Conservation (phyloP, 2,113 vertebrate genomes). For the Vombatus ursinus region DNA sequence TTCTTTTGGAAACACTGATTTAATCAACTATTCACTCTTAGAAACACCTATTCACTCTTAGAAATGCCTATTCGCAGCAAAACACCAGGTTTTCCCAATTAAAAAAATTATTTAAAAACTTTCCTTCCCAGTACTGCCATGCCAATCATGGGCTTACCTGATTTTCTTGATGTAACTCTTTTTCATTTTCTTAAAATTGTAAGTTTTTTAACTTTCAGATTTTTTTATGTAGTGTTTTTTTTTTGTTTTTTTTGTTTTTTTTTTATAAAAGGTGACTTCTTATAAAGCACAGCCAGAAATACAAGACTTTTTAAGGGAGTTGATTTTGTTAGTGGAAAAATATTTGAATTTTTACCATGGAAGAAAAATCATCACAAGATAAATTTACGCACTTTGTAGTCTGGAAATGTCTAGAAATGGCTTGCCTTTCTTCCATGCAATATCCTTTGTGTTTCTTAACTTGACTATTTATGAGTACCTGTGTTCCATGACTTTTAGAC, state of each 20-base stretch:
- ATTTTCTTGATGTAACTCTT: not conserved
- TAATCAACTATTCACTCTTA: not conserved
- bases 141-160: not conserved
- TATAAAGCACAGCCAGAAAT: not conserved
- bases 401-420: not conserved
- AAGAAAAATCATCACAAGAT: not conserved
- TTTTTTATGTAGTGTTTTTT: not conserved
- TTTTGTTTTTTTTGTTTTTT: too few species aligned
- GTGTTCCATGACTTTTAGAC: not conserved
- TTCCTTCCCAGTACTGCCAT: not conserved
- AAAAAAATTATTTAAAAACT: not conserved
- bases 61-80: not conserved
- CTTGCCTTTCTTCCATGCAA: not conserved
- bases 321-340: constrained; percentile 20
- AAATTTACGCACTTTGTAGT: not conserved
- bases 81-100: not conserved
- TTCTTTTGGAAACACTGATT: too few species aligned
- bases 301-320: constrained; percentile 15
- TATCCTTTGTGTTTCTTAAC: not conserved
- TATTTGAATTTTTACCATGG: constrained; percentile 16
- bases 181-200: not conserved
- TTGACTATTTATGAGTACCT: not conserved
- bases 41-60: not conserved
- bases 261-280: constrained; percentile 4
- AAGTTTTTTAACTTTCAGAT: not conserved